A percentile compares a stretch with the other conserved stretches of the same genome.
Conservation (phyloP, 2,113 vertebrate species). For the Columbina picui region DNA sequence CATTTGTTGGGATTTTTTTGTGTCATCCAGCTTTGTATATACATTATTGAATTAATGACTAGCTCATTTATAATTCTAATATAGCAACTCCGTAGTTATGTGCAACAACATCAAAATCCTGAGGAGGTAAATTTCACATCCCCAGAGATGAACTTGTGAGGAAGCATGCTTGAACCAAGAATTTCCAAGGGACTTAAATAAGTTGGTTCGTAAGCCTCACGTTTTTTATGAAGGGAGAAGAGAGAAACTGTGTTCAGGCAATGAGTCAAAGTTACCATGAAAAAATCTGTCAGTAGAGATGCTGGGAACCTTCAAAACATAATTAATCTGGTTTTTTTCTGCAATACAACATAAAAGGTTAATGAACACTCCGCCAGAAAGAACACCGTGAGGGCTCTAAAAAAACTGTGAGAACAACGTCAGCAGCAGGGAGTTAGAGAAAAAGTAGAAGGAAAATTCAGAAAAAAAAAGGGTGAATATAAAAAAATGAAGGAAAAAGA, state of each 20-base stretch:
- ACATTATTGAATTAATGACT: background rate
- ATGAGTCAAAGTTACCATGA: background rate
- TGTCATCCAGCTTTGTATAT: background rate
- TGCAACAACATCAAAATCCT: background rate
- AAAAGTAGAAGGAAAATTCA: background rate
- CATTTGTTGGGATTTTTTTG: background rate
- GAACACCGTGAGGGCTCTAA: background rate
- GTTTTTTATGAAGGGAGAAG: background rate
- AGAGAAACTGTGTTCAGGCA: background rate
- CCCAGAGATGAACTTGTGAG: background rate
- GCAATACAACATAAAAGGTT: background rate
- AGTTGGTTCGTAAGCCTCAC: background rate
- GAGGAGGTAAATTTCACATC: background rate
- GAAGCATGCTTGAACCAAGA: background rate
- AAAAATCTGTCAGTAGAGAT: slow-evolving; percentile 1
- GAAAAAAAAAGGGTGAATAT: background rate
- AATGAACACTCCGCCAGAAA: background rate
- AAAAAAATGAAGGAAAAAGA: background rate
- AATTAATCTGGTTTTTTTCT: background rate
- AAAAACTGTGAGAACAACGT: background rate
- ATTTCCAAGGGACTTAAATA: background rate
- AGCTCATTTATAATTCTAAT: background rate
- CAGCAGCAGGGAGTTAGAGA: background rate
- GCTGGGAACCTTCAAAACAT: background rate
- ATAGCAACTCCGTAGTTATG: background rate